Conservation (phyloP, 2,797 vertebrate species). For the Pangasius macronema region DNA sequence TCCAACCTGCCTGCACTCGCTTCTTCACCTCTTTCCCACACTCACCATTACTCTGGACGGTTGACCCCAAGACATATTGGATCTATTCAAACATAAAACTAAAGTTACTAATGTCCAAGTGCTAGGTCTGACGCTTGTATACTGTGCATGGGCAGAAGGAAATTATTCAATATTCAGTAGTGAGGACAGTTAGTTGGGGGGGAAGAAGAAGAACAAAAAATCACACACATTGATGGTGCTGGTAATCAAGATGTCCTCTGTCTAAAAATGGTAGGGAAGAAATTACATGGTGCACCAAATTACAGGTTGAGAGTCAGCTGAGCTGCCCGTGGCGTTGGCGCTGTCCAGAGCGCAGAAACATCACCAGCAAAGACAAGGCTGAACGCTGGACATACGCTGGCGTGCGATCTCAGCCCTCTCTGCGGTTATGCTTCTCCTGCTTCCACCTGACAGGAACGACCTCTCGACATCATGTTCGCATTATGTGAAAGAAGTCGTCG, state of each 20-base stretch:
- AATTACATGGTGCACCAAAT: constrained; percentile 43
- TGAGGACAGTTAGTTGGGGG: background rate
- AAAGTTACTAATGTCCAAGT: too few relatives aligned
- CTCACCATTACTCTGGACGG: too few relatives aligned
- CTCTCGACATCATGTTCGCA: background rate
- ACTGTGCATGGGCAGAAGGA: too few relatives aligned
- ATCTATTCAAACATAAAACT: background rate
- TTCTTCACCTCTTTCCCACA: too few relatives aligned
- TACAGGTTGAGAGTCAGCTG: constrained; percentile 29
- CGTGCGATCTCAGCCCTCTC: background rate
- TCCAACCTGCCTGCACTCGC: too few relatives aligned
- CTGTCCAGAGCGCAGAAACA: background rate
- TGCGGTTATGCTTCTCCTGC: background rate
- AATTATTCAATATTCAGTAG: background rate
- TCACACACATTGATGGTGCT: background rate
- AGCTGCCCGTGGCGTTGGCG: background rate
- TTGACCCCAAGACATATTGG: too few relatives aligned
- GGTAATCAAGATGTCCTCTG: constrained; percentile 34
- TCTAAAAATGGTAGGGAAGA: constrained; percentile 27
- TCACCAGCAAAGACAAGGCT: background rate
- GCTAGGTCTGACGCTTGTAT: background rate
- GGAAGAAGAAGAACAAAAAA: constrained; percentile 4
- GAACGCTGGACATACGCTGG: background rate
- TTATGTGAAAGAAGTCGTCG: background rate
- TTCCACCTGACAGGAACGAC: background rate